Evolutionary conservation across 2,113 vertebrate genomes (phyloP).

Genomic region (Pao palembangensis): DNA sequence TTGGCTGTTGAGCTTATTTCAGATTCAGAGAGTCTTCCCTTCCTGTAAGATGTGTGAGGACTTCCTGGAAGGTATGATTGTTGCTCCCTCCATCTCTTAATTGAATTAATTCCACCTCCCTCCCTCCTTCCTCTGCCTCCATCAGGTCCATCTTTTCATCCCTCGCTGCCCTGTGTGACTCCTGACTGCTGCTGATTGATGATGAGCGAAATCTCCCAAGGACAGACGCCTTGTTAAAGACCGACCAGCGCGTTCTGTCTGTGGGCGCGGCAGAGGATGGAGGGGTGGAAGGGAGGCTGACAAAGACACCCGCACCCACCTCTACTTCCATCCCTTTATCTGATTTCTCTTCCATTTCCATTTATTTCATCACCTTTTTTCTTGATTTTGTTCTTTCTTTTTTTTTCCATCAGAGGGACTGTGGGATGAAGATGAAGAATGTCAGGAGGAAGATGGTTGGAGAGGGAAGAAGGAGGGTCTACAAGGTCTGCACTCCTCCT

Average conservation of each 20-base stretch:
- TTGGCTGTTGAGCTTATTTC: constrained; percentile 9
- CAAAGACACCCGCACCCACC: constrained; percentile 21
- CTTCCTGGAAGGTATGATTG: constrained; percentile 33
- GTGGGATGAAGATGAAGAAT: constrained; percentile 13
- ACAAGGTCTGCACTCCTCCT: background rate
- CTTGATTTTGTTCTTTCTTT: background rate
- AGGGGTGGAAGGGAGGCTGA: constrained; percentile 20
- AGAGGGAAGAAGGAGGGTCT: constrained; percentile 3
- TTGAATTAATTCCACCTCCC: constrained; percentile 35
- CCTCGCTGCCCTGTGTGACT: constrained; percentile 35
- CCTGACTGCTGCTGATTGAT: constrained; percentile 57
- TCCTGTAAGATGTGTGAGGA: constrained; percentile 3
- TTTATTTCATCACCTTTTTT: background rate
- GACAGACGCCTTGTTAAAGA: constrained; percentile 66
- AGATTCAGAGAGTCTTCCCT: constrained; percentile 14
- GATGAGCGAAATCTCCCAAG: constrained; percentile 63
- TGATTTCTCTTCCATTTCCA: background rate
- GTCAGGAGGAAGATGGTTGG: constrained; percentile 16
- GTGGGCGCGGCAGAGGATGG: constrained; percentile 13
- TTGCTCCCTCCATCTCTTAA: constrained; percentile 46
- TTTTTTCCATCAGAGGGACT: constrained; percentile 29
- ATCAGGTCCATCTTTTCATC: constrained; percentile 1
- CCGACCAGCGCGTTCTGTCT: constrained; percentile 39
- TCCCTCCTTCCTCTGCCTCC: constrained; percentile 12
- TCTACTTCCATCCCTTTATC: constrained; percentile 5